A percentile compares a stretch with the other conserved stretches of the same genome.
Conservation (phyloP, 2,797 vertebrate genomes). For the Diceros bicornis region DNA sequence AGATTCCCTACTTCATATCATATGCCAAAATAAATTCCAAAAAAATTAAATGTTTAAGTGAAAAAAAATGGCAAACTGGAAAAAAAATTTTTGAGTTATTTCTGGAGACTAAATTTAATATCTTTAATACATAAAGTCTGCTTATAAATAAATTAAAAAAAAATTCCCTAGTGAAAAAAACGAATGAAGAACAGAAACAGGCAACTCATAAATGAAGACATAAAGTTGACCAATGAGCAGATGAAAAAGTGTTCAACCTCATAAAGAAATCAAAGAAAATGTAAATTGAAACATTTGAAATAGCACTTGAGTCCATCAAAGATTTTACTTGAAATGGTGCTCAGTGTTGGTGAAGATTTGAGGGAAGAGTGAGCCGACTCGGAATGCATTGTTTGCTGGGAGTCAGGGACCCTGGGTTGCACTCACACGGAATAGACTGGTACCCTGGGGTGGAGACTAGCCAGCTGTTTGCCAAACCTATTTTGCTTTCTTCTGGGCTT, state of each 20-base stretch:
- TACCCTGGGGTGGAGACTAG: too few species aligned
- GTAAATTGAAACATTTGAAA: not conserved
- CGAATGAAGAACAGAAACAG: not conserved
- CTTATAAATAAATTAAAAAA: not conserved
- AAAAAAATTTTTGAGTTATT: not conserved
- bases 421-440: fast-evolving
- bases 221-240: not conserved
- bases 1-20: not conserved
- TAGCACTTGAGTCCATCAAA: not conserved
- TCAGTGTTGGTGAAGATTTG: not conserved
- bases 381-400: too few species aligned
- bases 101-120: not conserved
- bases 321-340: not conserved
- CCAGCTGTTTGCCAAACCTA: not conserved
- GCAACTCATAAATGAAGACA: not conserved
- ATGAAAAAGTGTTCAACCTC: not conserved
- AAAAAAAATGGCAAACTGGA: not conserved
- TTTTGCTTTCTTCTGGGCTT: not conserved
- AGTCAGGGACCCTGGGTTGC: too few species aligned
- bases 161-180: not conserved
- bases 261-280: not conserved
- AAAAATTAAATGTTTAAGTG: not conserved
- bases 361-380: not conserved
- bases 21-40: conserved; percentile 27
- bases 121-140: not conserved